phyloP scores from a whole-genome alignment of 2,797 vertebrate genomes.

The Decapterus maruadsi region DNA sequence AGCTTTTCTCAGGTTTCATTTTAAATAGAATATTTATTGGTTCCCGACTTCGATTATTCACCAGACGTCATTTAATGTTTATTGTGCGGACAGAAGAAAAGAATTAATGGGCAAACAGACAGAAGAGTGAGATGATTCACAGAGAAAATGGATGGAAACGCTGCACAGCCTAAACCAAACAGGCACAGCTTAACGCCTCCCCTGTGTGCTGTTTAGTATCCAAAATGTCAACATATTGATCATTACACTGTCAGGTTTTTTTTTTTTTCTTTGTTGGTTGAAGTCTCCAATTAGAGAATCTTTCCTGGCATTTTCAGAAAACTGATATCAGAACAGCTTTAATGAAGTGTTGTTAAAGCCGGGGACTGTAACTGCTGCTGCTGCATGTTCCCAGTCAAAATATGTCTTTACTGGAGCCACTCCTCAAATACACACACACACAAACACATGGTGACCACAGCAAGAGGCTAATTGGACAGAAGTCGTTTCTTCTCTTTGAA shows the following conservation, averaged over 20 bases:
- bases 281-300: conserved; percentile 60
- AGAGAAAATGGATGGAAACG: neutral
- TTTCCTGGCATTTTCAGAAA: conserved; percentile 56
- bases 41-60: neutral
- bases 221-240: conserved; percentile 65
- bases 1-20: neutral
- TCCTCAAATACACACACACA: neutral
- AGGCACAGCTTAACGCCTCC: conserved; percentile 25
- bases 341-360: conserved; percentile 46
- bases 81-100: conserved; percentile 6
- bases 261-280: conserved; percentile 34
- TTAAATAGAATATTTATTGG: neutral
- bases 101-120: neutral
- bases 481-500: conserved; percentile 6
- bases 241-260: conserved; percentile 13
- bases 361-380: neutral
- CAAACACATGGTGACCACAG: conserved; percentile 11
- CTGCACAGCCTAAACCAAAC: conserved; percentile 11
- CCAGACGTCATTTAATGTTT: neutral
- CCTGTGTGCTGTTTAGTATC: conserved; percentile 27
- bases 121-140: neutral
- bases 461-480: conserved; percentile 45
- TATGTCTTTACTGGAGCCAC: conserved; percentile 32
- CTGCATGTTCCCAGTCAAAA: conserved; percentile 3
- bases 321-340: conserved; percentile 43